A percentile compares a stretch with the other conserved stretches of the same genome.
Conservation (phyloP, 1,140 invertebrate species). For the Eubasilissa regina region DNA sequence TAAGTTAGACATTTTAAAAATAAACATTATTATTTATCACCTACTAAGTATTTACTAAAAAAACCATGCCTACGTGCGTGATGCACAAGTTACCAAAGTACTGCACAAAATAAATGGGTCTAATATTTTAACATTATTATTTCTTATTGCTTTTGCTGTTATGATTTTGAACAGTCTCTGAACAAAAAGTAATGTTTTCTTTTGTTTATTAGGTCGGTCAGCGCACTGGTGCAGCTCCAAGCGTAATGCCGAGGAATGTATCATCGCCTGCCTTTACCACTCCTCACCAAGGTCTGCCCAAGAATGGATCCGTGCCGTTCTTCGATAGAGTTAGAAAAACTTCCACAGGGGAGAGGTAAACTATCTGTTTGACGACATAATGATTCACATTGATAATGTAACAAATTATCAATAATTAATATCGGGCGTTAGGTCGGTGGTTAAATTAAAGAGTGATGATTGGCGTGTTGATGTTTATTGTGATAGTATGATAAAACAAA, state of each 20-base stretch:
- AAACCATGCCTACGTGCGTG: too few species aligned
- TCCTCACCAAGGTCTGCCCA: conserved; percentile 84
- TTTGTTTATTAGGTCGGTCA: conserved; percentile 36
- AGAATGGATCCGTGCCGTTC: conserved; percentile 90
- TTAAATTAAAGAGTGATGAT: too few species aligned
- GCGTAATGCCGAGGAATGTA: conserved; percentile 82
- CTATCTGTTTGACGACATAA: too few species aligned
- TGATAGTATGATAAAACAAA: too few species aligned
- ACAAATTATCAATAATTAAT: too few species aligned
- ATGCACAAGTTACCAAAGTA: background rate
- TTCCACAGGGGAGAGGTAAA: conserved; percentile 81
- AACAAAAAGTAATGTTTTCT: conserved; percentile 1
- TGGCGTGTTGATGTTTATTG: too few species aligned
- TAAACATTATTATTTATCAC: background rate
- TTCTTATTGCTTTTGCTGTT: background rate
- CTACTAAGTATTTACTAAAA: too few species aligned
- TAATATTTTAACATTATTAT: background rate
- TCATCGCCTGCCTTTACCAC: conserved; percentile 89
- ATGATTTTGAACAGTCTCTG: too few species aligned
- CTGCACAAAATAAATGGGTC: too few species aligned
- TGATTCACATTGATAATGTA: too few species aligned
- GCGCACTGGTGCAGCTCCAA: conserved; percentile 66
- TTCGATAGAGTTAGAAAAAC: conserved; percentile 88
- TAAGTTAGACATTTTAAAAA: background rate
- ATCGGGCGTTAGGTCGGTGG: too few species aligned